A percentile compares a stretch with the other conserved stretches of the same genome.
Conservation (phyloP, 2,888 invertebrate genomes). For the Oligia fasciuncula region DNA sequence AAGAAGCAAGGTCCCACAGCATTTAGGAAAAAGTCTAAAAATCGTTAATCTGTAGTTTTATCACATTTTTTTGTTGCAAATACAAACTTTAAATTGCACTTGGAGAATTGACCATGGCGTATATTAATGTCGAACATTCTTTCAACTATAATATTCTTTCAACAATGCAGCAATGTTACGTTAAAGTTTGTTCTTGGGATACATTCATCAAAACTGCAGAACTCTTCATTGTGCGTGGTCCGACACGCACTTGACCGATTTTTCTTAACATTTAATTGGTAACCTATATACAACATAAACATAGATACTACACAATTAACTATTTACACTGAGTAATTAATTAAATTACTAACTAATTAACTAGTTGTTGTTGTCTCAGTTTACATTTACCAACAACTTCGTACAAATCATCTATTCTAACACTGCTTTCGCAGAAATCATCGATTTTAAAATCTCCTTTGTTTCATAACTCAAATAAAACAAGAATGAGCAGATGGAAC, state of each 20-base stretch:
- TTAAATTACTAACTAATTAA: neutral
- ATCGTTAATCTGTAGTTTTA: too few relatives aligned
- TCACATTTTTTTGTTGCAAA: too few relatives aligned
- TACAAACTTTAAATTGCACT: too few relatives aligned
- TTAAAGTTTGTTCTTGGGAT: too few relatives aligned
- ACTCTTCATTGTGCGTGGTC: neutral
- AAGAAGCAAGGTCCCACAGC: too few relatives aligned
- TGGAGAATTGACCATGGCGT: too few relatives aligned
- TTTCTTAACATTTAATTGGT: neutral
- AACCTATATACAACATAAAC: too few relatives aligned
- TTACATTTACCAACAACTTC: neutral
- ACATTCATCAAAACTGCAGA: too few relatives aligned
- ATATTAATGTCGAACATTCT: too few relatives aligned
- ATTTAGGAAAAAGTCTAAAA: too few relatives aligned
- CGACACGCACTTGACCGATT: neutral
- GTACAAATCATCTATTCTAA: neutral
- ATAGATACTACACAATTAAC: neutral
- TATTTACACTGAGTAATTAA: neutral
- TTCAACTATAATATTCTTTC: too few relatives aligned
- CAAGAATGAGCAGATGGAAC: conserved; percentile 34
- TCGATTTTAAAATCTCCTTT: neutral
- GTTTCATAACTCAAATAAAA: conserved; percentile 21
- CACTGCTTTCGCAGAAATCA: conserved; percentile 6
- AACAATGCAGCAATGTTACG: too few relatives aligned
- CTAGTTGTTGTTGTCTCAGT: neutral